phyloP scores from a whole-genome alignment of 2,113 vertebrate genomes.

The Microtus pennsylvanicus region DNA sequence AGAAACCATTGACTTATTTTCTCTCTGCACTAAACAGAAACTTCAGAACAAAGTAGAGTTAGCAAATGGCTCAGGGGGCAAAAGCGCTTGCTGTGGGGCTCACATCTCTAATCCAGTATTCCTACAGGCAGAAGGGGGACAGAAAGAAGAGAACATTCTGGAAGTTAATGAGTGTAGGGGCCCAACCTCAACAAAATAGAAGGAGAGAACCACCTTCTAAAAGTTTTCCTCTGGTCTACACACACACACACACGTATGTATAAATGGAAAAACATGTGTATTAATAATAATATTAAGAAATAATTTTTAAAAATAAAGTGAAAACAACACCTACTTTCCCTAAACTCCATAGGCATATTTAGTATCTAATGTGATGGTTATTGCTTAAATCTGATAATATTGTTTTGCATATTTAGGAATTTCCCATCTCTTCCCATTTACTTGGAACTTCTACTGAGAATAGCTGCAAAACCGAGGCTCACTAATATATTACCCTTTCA shows the following conservation, averaged over 20 bases:
- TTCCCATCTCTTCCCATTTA: conserved; percentile 1
- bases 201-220: background rate
- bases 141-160: background rate
- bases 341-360: background rate
- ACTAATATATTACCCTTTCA: background rate
- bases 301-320: background rate
- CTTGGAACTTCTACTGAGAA: conserved; percentile 3
- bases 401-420: conserved; percentile 40
- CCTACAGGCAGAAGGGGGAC: background rate
- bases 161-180: background rate
- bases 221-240: background rate
- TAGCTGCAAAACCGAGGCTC: background rate
- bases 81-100: background rate
- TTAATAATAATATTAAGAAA: background rate
- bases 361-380: background rate
- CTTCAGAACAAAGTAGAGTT: background rate
- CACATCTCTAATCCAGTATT: background rate
- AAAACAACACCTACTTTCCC: background rate
- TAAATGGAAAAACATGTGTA: background rate
- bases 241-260: background rate
- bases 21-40: conserved; percentile 18
- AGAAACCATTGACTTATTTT: background rate
- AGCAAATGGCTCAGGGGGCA: background rate
- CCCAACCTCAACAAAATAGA: background rate
- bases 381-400: background rate